Evolutionary conservation across 2,888 invertebrate genomes (phyloP).

Genomic region (Plagodis dolabraria): DNA sequence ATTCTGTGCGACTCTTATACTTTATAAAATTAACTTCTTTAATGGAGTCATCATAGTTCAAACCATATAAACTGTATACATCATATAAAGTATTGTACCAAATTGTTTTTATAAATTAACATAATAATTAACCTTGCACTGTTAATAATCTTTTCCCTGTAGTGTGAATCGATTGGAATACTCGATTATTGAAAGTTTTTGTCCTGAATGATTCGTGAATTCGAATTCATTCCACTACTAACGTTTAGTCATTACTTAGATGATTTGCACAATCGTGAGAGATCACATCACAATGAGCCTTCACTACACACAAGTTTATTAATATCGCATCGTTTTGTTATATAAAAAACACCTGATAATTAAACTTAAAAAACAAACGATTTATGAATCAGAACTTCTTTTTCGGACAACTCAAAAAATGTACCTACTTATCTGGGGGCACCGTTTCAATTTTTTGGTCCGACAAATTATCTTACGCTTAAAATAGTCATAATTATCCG

Average conservation of each 20-base stretch:
- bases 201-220: slow-evolving; percentile 65
- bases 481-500: slow-evolving; percentile 30
- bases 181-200: slow-evolving; percentile 43
- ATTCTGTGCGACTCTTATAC: too few relatives aligned
- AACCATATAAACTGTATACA: too few relatives aligned
- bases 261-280: slow-evolving; percentile 40
- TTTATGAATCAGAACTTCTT: background rate
- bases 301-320: too few relatives aligned
- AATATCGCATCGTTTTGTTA: too few relatives aligned
- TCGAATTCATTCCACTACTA: slow-evolving; percentile 42
- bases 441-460: slow-evolving; percentile 19
- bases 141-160: slow-evolving; percentile 25
- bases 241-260: slow-evolving; percentile 45
- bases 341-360: background rate
- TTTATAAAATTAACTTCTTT: too few relatives aligned
- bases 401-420: slow-evolving; percentile 10
- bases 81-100: too few relatives aligned
- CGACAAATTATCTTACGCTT: slow-evolving; percentile 18
- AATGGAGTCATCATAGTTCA: too few relatives aligned
- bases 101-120: too few relatives aligned
- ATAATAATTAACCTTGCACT: too few relatives aligned
- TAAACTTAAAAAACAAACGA: slow-evolving; percentile 6
- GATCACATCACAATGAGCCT: slow-evolving; percentile 6
- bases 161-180: slow-evolving; percentile 41
- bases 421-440: slow-evolving; percentile 23